Evolutionary conservation across 2,113 vertebrate species (phyloP), one percentile per base, ranked within the genome.

Genomic region (Syrrhaptes paradoxus): DNA sequence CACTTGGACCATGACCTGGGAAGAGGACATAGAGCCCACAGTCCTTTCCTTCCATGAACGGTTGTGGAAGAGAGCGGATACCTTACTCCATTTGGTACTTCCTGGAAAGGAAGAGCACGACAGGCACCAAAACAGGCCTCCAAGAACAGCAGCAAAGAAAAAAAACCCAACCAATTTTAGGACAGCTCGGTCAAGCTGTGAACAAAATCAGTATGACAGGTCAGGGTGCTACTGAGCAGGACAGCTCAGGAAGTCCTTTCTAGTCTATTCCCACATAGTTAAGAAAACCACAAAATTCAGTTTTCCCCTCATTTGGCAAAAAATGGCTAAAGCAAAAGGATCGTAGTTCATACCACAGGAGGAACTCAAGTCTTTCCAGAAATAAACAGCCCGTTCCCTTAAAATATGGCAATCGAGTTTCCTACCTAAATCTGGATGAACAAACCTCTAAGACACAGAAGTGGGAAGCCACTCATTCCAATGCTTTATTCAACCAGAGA

Each of bases 181-280:
- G 28, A 74, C 38, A 90, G 66, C 32, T 78, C 85, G 38, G 32
- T 48, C 25, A 67, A 68, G 71, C 38, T n/a, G 13, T 41, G 57
- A 85, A 74, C 0, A 0, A 48, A 72, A 51, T 46, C n/a, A 45
- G 62, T 5, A 29, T 0, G 4, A 49, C 19, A 45, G 38, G 13
- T 58, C 70, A 71, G 38, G 46, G 77, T 21, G 28, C n/a, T 31
- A 31, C 48, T 4, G 8, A 82, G 74, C 29, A 25, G 18, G 29
- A 14, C 9, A 29, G 71, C 28, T 10, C 10, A 48, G 25, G 63
- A 72, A 63, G n/a, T 15, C 21, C 66, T 10, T 62, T 43, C 34
- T 43, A 41, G 32, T 21, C 34, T 10, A 5, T 7, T 34, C 9
- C 26, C 36, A 61, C 0, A 0, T 16, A 54, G 13, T 80, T 21